phyloP scores from a whole-genome alignment of 2,113 vertebrate genomes.

The Phycodurus eques region DNA sequence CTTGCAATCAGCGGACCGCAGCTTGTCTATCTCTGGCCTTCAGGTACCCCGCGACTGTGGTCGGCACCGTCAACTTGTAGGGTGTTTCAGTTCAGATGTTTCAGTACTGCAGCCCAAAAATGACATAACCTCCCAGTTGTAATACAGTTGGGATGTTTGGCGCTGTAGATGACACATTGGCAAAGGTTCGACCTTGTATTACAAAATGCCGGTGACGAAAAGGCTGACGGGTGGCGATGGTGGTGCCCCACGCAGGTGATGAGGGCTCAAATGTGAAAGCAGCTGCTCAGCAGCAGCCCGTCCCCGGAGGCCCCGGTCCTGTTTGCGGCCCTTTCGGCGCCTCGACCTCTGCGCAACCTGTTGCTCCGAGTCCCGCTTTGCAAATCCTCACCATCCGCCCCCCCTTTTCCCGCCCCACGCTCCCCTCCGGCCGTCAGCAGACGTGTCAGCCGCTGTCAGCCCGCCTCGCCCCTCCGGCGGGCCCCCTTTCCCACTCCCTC shows the following conservation, averaged over 20 bases:
- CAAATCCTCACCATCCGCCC: conserved; percentile 40
- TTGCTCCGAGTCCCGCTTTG: conserved; percentile 17
- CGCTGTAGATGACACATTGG: not conserved
- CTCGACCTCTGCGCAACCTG: conserved; percentile 56
- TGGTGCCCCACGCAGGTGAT: conserved; percentile 6
- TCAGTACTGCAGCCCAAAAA: too few species aligned
- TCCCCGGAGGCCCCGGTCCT: conserved; percentile 14
- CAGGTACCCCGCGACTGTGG: too few species aligned
- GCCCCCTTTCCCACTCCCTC: conserved; percentile 16
- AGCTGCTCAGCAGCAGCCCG: not conserved
- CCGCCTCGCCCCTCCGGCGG: conserved; percentile 24
- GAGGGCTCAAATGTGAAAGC: conserved; percentile 29
- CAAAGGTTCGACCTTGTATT: not conserved
- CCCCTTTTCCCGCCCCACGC: not conserved
- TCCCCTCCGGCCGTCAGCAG: conserved; percentile 6
- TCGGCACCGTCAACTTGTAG: too few species aligned
- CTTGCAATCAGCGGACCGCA: too few species aligned
- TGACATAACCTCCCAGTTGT: too few species aligned
- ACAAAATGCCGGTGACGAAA: not conserved
- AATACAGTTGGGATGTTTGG: not conserved
- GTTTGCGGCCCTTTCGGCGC: conserved; percentile 31
- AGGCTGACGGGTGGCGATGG: too few species aligned
- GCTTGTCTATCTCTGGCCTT: too few species aligned
- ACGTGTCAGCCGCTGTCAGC: conserved; percentile 47
- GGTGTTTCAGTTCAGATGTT: too few species aligned